Conservation (phyloP, 2,888 invertebrate species). For the Eupithecia subfuscata region DNA sequence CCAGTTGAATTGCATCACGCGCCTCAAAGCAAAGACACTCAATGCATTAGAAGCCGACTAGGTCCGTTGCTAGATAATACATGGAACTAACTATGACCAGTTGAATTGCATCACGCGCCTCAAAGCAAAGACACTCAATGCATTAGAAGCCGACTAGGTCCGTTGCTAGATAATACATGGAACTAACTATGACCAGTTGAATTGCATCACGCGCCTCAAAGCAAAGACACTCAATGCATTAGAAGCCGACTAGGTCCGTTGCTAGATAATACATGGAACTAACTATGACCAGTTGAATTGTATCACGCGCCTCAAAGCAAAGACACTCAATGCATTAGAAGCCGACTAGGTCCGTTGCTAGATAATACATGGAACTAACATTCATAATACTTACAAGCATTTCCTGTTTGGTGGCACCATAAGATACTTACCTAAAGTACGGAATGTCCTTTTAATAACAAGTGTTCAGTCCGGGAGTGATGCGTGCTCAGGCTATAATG, state of each 20-base stretch:
- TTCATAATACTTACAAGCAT: not conserved
- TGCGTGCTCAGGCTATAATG: not conserved
- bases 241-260: not conserved
- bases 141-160: not conserved
- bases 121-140: not conserved
- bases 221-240: not conserved
- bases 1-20: not conserved
- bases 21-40: not conserved
- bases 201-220: not conserved
- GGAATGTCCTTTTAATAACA: not conserved
- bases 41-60: not conserved
- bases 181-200: not conserved
- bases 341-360: not conserved
- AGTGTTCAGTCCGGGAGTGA: not conserved
- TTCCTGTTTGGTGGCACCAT: not conserved
- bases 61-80: not conserved
- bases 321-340: not conserved
- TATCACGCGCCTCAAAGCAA: too few relatives aligned
- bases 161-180: not conserved
- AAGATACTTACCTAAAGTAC: not conserved
- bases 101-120: not conserved
- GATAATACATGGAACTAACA: not conserved
- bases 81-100: not conserved
- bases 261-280: not conserved
- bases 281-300: too few relatives aligned